Conservation (phyloP, 2,797 vertebrate genomes). For the Oreonectes daqikongensis region DNA sequence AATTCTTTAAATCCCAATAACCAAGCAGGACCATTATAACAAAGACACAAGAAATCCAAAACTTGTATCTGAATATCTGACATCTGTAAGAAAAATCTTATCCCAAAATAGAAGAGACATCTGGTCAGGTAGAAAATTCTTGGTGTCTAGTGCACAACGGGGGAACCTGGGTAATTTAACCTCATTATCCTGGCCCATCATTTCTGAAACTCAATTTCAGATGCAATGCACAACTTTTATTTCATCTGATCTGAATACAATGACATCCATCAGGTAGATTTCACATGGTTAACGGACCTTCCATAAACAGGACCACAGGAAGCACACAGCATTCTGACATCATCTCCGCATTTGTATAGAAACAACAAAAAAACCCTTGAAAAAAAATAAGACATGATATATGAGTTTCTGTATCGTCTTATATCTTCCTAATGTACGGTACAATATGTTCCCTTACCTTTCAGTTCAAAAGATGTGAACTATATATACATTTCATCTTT, state of each 20-base stretch:
- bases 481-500: too few relatives aligned
- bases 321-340: background rate
- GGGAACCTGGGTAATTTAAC: slow-evolving; percentile 31
- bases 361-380: too few relatives aligned
- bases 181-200: slow-evolving; percentile 32
- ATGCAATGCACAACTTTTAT: slow-evolving; percentile 45
- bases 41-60: too few relatives aligned
- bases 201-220: slow-evolving; percentile 43
- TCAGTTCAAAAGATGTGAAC: too few relatives aligned
- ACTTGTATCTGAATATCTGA: too few relatives aligned
- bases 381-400: too few relatives aligned
- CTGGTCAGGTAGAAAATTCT: background rate
- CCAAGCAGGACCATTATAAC: too few relatives aligned
- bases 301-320: slow-evolving; percentile 15
- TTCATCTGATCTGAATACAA: slow-evolving; percentile 41
- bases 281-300: slow-evolving; percentile 41
- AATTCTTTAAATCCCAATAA: too few relatives aligned
- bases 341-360: background rate
- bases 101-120: background rate
- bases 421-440: too few relatives aligned
- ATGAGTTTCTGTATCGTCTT: too few relatives aligned
- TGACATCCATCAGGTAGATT: slow-evolving; percentile 28
- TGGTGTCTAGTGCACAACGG: background rate
- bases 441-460: too few relatives aligned
- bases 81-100: background rate